Conservation (phyloP, 2,797 vertebrate species). For the Eulemur albifrons region DNA sequence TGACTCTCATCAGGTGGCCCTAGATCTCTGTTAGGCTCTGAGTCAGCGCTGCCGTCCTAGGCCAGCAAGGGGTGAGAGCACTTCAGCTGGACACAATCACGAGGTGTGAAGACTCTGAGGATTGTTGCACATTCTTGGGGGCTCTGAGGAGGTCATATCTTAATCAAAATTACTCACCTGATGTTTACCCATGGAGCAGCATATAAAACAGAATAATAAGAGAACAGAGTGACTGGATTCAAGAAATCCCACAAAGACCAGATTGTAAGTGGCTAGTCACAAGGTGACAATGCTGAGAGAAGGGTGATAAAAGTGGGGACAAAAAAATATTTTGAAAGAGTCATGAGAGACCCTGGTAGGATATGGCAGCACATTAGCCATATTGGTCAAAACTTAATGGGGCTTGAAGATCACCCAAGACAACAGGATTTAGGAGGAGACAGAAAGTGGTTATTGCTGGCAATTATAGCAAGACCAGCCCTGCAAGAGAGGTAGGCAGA, state of each 20-base stretch:
- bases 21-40: neutral
- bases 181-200: neutral
- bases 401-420: neutral
- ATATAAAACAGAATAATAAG: neutral
- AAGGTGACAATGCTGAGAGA: neutral
- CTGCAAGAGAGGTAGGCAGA: neutral
- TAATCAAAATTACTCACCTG: neutral
- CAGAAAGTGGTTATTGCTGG: neutral
- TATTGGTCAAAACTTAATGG: neutral
- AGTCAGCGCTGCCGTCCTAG: neutral
- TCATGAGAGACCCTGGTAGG: neutral
- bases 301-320: neutral
- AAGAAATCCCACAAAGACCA: neutral
- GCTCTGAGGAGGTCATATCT: neutral
- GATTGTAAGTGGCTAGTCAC: neutral
- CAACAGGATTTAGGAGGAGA: neutral
- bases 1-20: neutral
- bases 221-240: neutral
- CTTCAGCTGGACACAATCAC: neutral
- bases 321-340: neutral
- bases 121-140: neutral
- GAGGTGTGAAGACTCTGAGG: neutral
- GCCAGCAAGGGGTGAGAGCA: neutral
- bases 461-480: neutral
- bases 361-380: neutral